Evolutionary conservation across 2,797 vertebrate genomes (phyloP).

Genomic region (Arremon aurantiirostris): DNA sequence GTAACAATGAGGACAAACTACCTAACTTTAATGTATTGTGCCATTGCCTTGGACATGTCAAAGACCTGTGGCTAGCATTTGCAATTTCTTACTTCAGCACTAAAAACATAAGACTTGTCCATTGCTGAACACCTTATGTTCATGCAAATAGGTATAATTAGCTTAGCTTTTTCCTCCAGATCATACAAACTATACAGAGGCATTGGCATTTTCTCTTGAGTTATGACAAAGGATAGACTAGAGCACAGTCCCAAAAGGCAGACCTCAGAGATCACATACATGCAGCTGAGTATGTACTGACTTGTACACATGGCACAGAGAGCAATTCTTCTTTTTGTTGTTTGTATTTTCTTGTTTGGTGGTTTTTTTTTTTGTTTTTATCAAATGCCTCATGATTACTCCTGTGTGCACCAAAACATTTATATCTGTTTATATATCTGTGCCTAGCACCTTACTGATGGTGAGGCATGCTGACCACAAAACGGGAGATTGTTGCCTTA

Average conservation of each 20-base stretch:
- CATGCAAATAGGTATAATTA: not conserved
- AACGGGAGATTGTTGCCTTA: not conserved
- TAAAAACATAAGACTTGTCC: not conserved
- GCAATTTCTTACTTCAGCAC: not conserved
- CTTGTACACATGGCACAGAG: not conserved
- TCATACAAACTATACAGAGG: not conserved
- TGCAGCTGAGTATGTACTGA: not conserved
- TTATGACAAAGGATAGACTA: not conserved
- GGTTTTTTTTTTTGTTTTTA: not conserved
- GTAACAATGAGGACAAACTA: not conserved
- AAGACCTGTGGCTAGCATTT: not conserved
- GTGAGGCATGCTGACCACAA: not conserved
- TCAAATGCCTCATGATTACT: not conserved
- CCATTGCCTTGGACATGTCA: not conserved
- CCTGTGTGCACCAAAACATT: not conserved
- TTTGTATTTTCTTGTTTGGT: not conserved
- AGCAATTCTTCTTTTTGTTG: not conserved
- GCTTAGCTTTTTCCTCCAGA: not conserved
- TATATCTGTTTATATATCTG: not conserved
- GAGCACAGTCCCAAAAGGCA: not conserved
- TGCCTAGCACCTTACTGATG: not conserved
- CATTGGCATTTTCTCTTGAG: not conserved
- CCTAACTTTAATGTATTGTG: not conserved
- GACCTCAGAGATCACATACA: not conserved
- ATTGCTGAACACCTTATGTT: not conserved